Base-by-base conservation (phyloP, 2,113 vertebrate species). In the Rhinoderma darwinii region DNA sequence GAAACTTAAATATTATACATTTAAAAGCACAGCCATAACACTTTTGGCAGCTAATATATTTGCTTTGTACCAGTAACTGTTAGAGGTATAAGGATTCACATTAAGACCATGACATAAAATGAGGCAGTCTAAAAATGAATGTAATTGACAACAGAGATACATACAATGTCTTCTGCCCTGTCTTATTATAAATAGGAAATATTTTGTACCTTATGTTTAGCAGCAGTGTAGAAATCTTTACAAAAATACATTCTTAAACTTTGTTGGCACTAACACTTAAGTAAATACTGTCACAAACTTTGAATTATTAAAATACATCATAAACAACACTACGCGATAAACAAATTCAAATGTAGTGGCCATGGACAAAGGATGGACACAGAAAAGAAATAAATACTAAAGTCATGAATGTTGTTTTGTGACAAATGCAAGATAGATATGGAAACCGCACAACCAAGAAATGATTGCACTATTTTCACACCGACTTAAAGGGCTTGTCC, bases 401-500 rank as follows among this genome's bases (percentile, higher is more conserved):
- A 78, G 12, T 47, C 27, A 30, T 12, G 1, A 35, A 73, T n/a
- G 70, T 14, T 39, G 25, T 50, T 43, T 73, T 93, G 82, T 93
- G 90, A 82, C 86, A 92, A 56, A 91, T 94, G 93, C 93, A 89
- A 90, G 86, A 91, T 79, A 82, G 66, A 51, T 30, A 51, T 83
- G 47, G 37, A 88, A 70, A 27, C 39, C n/a, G 20, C 8, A 86
- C n/a, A n/a, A 25, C 82, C 15, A 70, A 30, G 81, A 6, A 82
- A 0, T 66, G 87, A 84, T 86, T 27, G 88, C 32, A 84, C 47
- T 68, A 56, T 37, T 22, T 79, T 66, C 32, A 84, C 32, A 3
- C 8, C 18, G 66, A 20, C n/a, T n/a, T n/a, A n/a, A n/a, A n/a
- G n/a, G n/a, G n/a, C n/a, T n/a, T n/a, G n/a, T n/a, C n/a, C n/a